Evolutionary conservation across 1,140 invertebrate genomes (phyloP).

Genomic region (Calosoma granatense): DNA sequence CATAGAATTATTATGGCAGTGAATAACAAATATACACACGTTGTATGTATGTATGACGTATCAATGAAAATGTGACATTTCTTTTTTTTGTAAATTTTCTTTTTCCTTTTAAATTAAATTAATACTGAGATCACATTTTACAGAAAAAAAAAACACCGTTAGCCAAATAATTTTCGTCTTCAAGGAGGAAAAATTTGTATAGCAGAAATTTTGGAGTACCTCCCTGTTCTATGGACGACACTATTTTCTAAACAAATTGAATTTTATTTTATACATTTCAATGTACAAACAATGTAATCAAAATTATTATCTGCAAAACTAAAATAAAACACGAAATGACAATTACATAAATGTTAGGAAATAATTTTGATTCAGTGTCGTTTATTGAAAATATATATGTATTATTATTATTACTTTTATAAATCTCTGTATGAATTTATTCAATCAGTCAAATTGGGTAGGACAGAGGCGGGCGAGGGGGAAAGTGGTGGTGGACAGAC

Average conservation of each 20-base stretch:
- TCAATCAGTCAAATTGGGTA: slow-evolving; percentile 17
- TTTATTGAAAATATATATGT: too few species aligned
- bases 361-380: too few species aligned
- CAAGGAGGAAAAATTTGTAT: background rate
- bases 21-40: slow-evolving; percentile 22
- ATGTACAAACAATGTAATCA: background rate
- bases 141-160: slow-evolving; percentile 17
- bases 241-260: background rate
- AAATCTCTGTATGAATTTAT: background rate
- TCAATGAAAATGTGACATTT: too few species aligned
- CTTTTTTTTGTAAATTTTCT: background rate
- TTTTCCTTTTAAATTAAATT: slow-evolving; percentile 19
- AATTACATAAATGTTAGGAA: too few species aligned
- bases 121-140: slow-evolving; percentile 29
- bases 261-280: background rate
- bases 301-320: background rate
- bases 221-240: background rate
- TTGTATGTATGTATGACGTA: slow-evolving; percentile 22
- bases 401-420: background rate
- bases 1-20: slow-evolving; percentile 26
- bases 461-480: too few species aligned
- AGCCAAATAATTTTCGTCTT: background rate
- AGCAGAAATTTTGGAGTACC: too few species aligned
- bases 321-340: background rate
- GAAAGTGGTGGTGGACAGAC: too few species aligned